Evolutionary conservation across 2,888 invertebrate genomes (phyloP), one percentile per base, ranked within the genome.

Genomic region (Hirtodrosophila alboralis): DNA sequence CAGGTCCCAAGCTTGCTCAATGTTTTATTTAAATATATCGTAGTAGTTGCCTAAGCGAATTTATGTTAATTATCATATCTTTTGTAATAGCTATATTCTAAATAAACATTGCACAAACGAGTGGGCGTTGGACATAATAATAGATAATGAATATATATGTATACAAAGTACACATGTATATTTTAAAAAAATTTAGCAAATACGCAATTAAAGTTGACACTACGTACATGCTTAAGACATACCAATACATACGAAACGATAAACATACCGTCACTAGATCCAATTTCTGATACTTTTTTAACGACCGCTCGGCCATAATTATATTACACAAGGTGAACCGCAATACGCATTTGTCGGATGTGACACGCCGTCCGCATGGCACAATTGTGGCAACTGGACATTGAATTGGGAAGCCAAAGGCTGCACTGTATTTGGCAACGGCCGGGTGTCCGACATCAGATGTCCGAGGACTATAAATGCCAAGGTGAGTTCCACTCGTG

Each of bases 261-360:
- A 37, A 44, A 89, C 90, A 70, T 89, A 91, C 91, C 91, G 90
- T 90, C 91, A 90, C 87, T 89, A 88, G 87, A 88, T 90, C 91
- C 91, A 90, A 90, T 88, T 89, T 89, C 79, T 88, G 88, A 89
- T 89, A 88, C 83, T 87, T 86, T 86, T 85, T 81, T 86, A 89
- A 90, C 87, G 89, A 91, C 88, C 90, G 87, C 89, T 91, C 88
- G 91, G 91, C 91, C 91, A 91, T 91, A 90, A 87, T 91, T 90
- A 88, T 88, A 88, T 90, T 91, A 91, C 88, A 90, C 90, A 90
- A 89, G 89, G 86, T 89, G 87, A 83, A 90, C 89, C 88, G 87
- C 87, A 87, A 87, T 89, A 89, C 89, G 87, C 91, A 91, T 91
- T 90, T 90, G 90, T 89, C 89, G 87, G 78, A 78, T 87, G 87